Conservation (phyloP, 2,113 vertebrate genomes). For the Platysternon megacephalum region DNA sequence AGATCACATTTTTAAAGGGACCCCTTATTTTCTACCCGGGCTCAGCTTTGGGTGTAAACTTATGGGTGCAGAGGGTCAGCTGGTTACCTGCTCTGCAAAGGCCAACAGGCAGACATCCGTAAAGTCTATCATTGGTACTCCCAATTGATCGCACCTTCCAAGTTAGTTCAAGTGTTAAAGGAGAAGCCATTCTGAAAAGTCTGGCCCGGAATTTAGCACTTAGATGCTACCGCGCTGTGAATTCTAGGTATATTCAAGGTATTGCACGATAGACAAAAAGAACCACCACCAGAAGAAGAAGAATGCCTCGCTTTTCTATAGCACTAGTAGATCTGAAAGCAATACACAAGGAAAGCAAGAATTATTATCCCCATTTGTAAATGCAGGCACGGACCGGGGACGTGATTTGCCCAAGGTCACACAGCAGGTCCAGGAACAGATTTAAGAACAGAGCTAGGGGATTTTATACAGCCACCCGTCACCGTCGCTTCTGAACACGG, state of each 20-base stretch:
- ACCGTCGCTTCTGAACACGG: not conserved
- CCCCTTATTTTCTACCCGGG: not conserved
- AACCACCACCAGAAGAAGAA: too few species aligned
- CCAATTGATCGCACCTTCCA: not conserved
- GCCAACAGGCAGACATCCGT: too few species aligned
- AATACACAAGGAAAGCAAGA: not conserved
- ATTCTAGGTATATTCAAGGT: not conserved
- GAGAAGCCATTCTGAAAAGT: not conserved
- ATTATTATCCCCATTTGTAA: not conserved
- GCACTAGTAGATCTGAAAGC: not conserved
- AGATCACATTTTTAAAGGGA: not conserved
- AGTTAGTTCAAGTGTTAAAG: not conserved
- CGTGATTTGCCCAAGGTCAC: not conserved
- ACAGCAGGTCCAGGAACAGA: not conserved
- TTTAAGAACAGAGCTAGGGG: rapidly evolving
- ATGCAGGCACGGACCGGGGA: rapidly evolving
- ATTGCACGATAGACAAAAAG: too few species aligned
- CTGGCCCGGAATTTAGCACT: too few species aligned
- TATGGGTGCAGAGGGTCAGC: not conserved
- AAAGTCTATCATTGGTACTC: not conserved
- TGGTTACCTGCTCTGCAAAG: not conserved
- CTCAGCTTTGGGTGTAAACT: not conserved
- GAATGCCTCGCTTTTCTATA: not conserved
- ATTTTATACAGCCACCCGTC: not conserved
- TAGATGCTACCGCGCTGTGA: not conserved